phyloP scores from a whole-genome alignment of 92 coral and sea anemone species.

The Parazoanthus atlanticus region DNA sequence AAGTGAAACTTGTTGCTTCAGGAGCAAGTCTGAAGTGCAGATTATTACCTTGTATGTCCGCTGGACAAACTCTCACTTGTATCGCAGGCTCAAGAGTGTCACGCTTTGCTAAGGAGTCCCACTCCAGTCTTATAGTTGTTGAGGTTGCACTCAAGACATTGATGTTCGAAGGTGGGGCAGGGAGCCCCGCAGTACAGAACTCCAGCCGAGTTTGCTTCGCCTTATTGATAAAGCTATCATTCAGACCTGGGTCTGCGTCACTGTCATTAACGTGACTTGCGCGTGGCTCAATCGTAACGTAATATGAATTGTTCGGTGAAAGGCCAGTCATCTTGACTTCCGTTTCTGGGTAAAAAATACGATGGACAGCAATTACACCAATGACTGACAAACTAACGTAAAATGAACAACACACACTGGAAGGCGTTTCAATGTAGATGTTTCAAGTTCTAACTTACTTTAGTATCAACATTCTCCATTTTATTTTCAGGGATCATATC shows the following conservation, averaged over 20 bases:
- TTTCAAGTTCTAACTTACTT: too few relatives aligned
- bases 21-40: slow-evolving; percentile 39
- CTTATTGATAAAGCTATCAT: slow-evolving; percentile 51
- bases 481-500: too few relatives aligned
- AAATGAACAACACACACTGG: too few relatives aligned
- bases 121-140: slow-evolving; percentile 58
- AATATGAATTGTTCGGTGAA: slow-evolving; percentile 52
- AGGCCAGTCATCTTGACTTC: slow-evolving; percentile 52
- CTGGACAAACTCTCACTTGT: slow-evolving; percentile 43
- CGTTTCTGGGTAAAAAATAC: slow-evolving; percentile 39
- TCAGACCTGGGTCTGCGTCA: slow-evolving; percentile 28
- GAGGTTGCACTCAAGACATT: slow-evolving; percentile 55
- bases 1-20: slow-evolving; percentile 45
- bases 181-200: slow-evolving; percentile 61
- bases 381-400: too few relatives aligned
- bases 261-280: slow-evolving; percentile 71
- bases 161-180: slow-evolving; percentile 62
- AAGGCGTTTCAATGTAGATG: too few relatives aligned
- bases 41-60: not conserved
- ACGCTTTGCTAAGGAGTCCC: slow-evolving; percentile 55
- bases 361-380: not conserved
- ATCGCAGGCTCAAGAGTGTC: slow-evolving; percentile 31
- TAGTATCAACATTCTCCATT: too few relatives aligned
- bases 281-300: slow-evolving; percentile 58
- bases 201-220: slow-evolving; percentile 48